These are phyloP conservation scores for Cyphomyrmex costatus DNA, from an alignment of 1,140 invertebrate species.

Conservation along the genomic window DNA sequence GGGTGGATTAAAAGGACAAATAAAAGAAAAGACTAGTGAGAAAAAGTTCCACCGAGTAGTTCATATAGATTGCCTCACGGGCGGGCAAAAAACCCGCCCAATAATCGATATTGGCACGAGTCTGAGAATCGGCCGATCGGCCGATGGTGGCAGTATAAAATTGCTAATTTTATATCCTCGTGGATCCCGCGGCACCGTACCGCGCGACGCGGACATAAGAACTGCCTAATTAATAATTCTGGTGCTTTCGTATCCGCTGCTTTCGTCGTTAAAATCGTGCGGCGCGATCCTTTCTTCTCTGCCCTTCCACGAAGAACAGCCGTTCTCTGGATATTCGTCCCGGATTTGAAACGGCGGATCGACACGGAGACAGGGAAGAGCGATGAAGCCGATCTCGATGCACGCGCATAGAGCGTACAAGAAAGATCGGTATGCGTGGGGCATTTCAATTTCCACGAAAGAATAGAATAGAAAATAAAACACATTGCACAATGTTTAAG, in stretches of 20 bases:
- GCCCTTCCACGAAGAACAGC: constrained; percentile 71
- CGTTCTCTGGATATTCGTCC: constrained; percentile 41
- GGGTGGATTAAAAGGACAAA: constrained; percentile 8
- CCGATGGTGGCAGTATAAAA: constrained; percentile 76
- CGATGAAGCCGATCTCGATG: constrained; percentile 42
- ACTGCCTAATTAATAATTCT: constrained; percentile 84
- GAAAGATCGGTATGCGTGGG: constrained; percentile 61
- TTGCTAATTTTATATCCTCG: constrained; percentile 85
- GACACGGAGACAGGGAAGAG: constrained; percentile 45
- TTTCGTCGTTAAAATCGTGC: constrained; percentile 79
- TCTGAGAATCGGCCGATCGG: constrained; percentile 79
- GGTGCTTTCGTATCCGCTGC: constrained; percentile 69
- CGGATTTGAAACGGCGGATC: background rate
- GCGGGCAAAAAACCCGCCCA: constrained; percentile 72
- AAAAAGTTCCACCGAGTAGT: constrained; percentile 61
- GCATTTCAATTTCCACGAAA: constrained; percentile 60
- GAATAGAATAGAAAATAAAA: background rate
- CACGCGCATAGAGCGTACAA: constrained; percentile 56
- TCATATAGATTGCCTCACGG: constrained; percentile 58
- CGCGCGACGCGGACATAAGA: constrained; percentile 63
- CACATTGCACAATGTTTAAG: background rate
- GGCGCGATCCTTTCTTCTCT: constrained; percentile 57
- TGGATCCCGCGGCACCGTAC: constrained; percentile 32
- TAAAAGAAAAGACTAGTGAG: constrained; percentile 1
- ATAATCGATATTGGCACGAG: constrained; percentile 84